Evolutionary conservation across 2,113 vertebrate genomes (phyloP).

Genomic region (Chloropsis hardwickii): DNA sequence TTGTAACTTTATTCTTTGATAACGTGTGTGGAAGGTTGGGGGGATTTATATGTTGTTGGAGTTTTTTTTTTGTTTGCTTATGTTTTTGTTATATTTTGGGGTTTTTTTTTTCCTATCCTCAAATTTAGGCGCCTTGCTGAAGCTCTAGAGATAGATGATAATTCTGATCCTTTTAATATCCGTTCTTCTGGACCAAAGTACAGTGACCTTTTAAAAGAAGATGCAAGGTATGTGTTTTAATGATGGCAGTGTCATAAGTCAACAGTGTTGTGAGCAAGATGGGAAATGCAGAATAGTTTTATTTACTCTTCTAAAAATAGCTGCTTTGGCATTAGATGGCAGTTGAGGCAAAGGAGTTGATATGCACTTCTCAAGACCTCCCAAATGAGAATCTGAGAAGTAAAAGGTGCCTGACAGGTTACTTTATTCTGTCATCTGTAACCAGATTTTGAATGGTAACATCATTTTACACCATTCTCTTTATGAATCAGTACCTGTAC

Average conservation of each 20-base stretch:
- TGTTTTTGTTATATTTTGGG: background rate
- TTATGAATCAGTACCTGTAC: background rate
- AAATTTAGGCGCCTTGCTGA: slow-evolving; percentile 85
- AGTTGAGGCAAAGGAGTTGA: background rate
- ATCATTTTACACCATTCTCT: background rate
- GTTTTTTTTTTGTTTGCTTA: background rate
- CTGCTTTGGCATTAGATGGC: background rate
- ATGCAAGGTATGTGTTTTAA: slow-evolving; percentile 82
- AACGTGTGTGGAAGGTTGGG: background rate
- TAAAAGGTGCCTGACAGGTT: background rate
- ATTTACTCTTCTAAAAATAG: background rate
- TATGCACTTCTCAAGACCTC: background rate
- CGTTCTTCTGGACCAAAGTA: slow-evolving; percentile 85
- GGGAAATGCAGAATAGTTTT: background rate
- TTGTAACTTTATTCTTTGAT: background rate
- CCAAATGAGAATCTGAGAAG: background rate
- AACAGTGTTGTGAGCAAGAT: background rate
- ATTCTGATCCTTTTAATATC: slow-evolving; percentile 88
- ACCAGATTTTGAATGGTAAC: background rate
- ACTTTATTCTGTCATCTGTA: background rate
- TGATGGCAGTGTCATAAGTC: background rate
- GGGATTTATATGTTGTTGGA: background rate
- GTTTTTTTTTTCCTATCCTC: background rate
- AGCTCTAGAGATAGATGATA: slow-evolving; percentile 89
- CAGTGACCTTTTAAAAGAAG: slow-evolving; percentile 92